phyloP scores from a whole-genome alignment of 53 echinoderm and acorn worm genomes.

The Holothuria scabra region DNA sequence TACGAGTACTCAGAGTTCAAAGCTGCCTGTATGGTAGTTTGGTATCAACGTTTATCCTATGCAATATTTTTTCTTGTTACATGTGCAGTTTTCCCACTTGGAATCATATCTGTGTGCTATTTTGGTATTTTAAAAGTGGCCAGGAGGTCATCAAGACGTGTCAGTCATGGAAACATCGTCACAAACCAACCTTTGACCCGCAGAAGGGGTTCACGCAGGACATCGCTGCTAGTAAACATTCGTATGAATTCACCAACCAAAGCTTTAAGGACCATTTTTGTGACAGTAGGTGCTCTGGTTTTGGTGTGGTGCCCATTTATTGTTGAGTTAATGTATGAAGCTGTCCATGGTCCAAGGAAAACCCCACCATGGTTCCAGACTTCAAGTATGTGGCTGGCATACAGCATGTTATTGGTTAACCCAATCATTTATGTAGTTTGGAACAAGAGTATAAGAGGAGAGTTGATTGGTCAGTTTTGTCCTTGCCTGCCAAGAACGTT shows the following conservation, averaged over 20 bases:
- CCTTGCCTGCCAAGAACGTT: constrained; percentile 58
- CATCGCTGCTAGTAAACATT: constrained; percentile 88
- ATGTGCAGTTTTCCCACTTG: constrained; percentile 62
- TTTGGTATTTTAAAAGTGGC: constrained; percentile 75
- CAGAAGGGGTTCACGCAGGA: constrained; percentile 77
- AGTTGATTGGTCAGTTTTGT: constrained; percentile 77
- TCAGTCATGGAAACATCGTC: constrained; percentile 89
- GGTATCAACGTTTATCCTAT: constrained; percentile 84
- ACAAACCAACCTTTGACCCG: constrained; percentile 45
- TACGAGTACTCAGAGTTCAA: constrained; percentile 60
- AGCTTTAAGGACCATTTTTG: constrained; percentile 77
- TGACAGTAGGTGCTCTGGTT: constrained; percentile 72
- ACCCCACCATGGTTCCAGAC: constrained; percentile 64
- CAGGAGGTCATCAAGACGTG: constrained; percentile 64
- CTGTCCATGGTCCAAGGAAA: constrained; percentile 45
- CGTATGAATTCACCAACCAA: constrained; percentile 96
- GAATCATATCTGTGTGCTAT: constrained; percentile 72
- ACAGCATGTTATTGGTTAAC: constrained; percentile 66
- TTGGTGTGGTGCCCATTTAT: constrained; percentile 77
- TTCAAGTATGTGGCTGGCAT: constrained; percentile 64
- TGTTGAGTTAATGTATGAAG: constrained; percentile 68
- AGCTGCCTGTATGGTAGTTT: constrained; percentile 73
- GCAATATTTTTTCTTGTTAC: constrained; percentile 67
- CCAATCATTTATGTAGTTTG: constrained; percentile 88
- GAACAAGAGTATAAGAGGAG: constrained; percentile 84